These are phyloP conservation scores for Columbina picui DNA, from an alignment of 2,113 vertebrate genomes.

Conservation along the genomic window DNA sequence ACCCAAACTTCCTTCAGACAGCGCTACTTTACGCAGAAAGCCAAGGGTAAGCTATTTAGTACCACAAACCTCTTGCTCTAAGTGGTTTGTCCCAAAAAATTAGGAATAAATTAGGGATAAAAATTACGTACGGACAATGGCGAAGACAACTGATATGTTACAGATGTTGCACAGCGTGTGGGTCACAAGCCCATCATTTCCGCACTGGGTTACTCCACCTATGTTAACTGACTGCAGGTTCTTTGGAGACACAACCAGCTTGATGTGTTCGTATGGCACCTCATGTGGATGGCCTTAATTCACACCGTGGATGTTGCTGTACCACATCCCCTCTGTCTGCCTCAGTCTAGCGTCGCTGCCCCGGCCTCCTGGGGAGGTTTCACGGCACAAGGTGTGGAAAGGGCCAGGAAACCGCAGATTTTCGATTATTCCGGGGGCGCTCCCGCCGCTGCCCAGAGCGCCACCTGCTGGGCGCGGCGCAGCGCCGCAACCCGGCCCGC, in stretches of 20 bases:
- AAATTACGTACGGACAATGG: too few relatives aligned
- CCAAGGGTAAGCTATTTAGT: background rate
- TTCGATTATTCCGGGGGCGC: too few relatives aligned
- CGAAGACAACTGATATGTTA: rapidly evolving
- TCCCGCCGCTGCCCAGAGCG: background rate
- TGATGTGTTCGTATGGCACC: rapidly evolving
- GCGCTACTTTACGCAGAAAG: background rate
- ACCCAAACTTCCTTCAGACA: background rate
- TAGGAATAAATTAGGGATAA: too few relatives aligned
- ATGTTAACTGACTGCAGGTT: rapidly evolving
- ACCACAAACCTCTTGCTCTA: background rate
- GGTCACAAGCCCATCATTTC: rapidly evolving
- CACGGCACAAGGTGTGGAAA: rapidly evolving
- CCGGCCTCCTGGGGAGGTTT: too few relatives aligned
- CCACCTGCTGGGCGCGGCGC: slow-evolving; percentile 63
- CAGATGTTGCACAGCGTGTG: rapidly evolving
- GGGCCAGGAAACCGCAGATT: background rate
- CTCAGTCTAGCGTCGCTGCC: background rate
- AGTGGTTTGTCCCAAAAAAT: background rate
- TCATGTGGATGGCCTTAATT: background rate
- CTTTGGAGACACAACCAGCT: rapidly evolving
- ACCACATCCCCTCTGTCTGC: rapidly evolving
- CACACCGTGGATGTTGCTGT: rapidly evolving
- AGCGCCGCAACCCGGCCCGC: background rate
- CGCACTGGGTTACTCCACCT: too few relatives aligned